Evolutionary conservation across 2,113 vertebrate genomes (phyloP), one percentile per base, ranked within the genome.

Genomic region (Hemicordylus capensis): DNA sequence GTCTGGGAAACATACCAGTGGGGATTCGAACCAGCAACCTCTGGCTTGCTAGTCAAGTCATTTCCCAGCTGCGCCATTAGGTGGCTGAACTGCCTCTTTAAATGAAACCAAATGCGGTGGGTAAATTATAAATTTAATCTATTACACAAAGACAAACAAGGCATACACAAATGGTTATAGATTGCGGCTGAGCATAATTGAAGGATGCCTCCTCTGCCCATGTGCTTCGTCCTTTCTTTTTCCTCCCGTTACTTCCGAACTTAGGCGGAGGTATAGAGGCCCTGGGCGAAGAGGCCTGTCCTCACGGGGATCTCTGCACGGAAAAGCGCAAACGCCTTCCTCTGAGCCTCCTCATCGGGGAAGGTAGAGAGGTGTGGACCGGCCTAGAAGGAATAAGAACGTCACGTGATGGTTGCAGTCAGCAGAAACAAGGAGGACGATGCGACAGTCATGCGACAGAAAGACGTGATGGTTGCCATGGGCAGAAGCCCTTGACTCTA

Each of bases 351-450:
- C 3, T 78, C 88, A 0, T 94, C 94, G 80, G 95, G 96, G 94
- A 99, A 98, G 54, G 98, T 99, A 61, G 97, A 93, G 6, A 99
- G 96, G 39, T 96, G 96, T 64, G 97, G 86, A 22, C 89, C 90
- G 56, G 96, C 96, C 98, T 98, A 88, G 10, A 75, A 75, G 3
- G 73, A 88, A 69, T 86, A 70, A 81, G 86, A 84, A 80, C 46
- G 39, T 0, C 0, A 81, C 22, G 3, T 70, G 66, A 59, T 86
- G 80, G 91, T 34, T 70, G 83, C 66, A 67, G 5, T 0, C 2
- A 75, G 67, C 56, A 81, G 70, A 31, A 1, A 54, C 54, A 48
- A 74, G 19, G 39, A 28, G 82, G 37, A 85, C 37, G 12, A 86
- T 82, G 0, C 11, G 76, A 69, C 0, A 58, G 86, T 77, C n/a